Evolutionary conservation across 2,797 vertebrate genomes (phyloP).

Genomic region (Acipenser ruthenus): DNA sequence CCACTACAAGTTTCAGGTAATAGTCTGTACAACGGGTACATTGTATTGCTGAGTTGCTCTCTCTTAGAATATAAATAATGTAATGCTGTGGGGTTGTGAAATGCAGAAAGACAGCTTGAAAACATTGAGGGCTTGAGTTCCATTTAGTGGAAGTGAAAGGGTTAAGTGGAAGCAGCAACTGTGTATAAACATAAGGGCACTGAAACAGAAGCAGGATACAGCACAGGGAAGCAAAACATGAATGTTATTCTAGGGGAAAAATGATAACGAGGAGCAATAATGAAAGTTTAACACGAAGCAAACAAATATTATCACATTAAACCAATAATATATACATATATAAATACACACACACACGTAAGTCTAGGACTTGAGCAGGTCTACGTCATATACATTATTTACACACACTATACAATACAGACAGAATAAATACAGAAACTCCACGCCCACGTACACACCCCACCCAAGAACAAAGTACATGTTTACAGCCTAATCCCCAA

Average conservation of each 20-base stretch:
- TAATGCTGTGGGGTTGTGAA: not conserved
- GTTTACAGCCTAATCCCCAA: not conserved
- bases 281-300: too few relatives aligned
- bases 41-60: not conserved
- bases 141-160: not conserved
- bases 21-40: slow-evolving; percentile 13
- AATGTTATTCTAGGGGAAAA: too few relatives aligned
- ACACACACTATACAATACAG: not conserved
- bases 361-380: not conserved
- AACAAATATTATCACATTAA: too few relatives aligned
- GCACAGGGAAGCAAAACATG: too few relatives aligned
- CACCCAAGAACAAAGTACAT: slow-evolving; percentile 28
- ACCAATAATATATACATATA: not conserved
- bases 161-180: not conserved
- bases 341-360: not conserved
- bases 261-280: too few relatives aligned
- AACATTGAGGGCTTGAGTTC: slow-evolving; percentile 7
- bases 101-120: not conserved
- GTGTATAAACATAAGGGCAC: too few relatives aligned
- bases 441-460: slow-evolving; percentile 13
- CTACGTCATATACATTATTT: not conserved
- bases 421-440: not conserved
- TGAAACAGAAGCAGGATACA: too few relatives aligned
- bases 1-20: too few relatives aligned
- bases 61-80: not conserved